These are phyloP conservation scores for Micromesistius poutassou DNA, from an alignment of 2,797 vertebrate genomes.

Conservation along the genomic window DNA sequence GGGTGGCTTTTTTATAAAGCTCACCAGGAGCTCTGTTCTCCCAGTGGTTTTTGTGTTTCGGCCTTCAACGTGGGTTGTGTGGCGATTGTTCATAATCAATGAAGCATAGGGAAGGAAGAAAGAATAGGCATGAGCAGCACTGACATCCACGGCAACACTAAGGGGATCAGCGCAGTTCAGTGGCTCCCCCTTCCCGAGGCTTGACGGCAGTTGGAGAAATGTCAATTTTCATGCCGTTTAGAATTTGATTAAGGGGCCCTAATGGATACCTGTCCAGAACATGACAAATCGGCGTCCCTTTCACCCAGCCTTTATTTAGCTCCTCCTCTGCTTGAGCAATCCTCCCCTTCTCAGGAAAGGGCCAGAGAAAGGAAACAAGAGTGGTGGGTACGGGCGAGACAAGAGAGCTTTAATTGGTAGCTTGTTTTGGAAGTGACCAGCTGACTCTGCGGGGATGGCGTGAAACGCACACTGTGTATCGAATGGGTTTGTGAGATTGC, in stretches of 20 bases:
- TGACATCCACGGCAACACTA: slow-evolving; percentile 35
- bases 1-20: neutral
- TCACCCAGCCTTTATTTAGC: slow-evolving; percentile 56
- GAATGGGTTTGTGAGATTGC: neutral
- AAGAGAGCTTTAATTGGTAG: neutral
- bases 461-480: neutral
- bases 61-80: neutral
- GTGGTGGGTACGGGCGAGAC: neutral
- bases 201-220: slow-evolving; percentile 62
- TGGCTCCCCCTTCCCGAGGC: slow-evolving; percentile 36
- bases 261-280: slow-evolving; percentile 74
- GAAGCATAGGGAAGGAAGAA: slow-evolving; percentile 42
- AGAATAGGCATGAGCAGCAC: slow-evolving; percentile 36
- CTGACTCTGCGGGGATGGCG: neutral
- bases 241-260: slow-evolving; percentile 73
- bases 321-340: slow-evolving; percentile 54
- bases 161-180: slow-evolving; percentile 47
- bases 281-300: slow-evolving; percentile 71
- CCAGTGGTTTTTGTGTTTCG: neutral
- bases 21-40: neutral
- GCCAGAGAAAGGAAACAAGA: neutral
- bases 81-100: slow-evolving; percentile 31
- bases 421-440: neutral
- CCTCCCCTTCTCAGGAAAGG: slow-evolving; percentile 15
- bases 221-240: slow-evolving; percentile 75